Base-by-base conservation (phyloP, 2,113 vertebrate species). In the Pyxicephalus adspersus region DNA sequence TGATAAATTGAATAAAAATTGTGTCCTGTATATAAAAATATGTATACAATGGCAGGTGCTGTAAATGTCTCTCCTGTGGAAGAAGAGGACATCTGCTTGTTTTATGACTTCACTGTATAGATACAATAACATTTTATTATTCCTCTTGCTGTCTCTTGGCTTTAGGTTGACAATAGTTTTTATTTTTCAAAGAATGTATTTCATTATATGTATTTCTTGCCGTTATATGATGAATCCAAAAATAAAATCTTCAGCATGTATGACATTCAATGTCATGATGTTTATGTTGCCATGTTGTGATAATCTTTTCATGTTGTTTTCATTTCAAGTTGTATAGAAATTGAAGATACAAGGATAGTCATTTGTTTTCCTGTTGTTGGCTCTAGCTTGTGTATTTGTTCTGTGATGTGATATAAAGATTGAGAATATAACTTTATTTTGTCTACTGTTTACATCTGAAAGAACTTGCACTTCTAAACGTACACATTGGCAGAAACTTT, bases 221-320 rank as follows among this genome's bases (percentile, higher is more conserved):
- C 28, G 22, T 34, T 6, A 22, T 73, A 58, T 57, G 55, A 73
- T 73, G 26, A 58, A 57, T 73, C 52, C 70, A 15, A 73, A 73
- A 73, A 73, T 73, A 73, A 73, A 31, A 34, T 57, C 52, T 28
- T 58, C 22, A 28, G 19, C 18, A 20, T 31, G 50, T 73, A 52
- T 73, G 52, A 73, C 70, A 58, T 57, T 8, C 4, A 29, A 26
- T 73, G 70, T 58, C 70, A 57, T 16, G 18, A 29, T 72, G 23
- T 57, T 55, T 51, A 55, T 31, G 28, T 54, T 57, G 52, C 28
- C 70, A 73, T 72, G 68, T 72, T 26, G 50, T 55, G 51, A 57
- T 73, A 55, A 73, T 54, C 70, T 22, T 73, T 73, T 73, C 3
- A 73, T 58, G 70, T 73, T 31, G 19, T 57, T 73, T 73, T 58